Conservation (phyloP, 2,797 vertebrate species). For the Gambelia wislizenii region DNA sequence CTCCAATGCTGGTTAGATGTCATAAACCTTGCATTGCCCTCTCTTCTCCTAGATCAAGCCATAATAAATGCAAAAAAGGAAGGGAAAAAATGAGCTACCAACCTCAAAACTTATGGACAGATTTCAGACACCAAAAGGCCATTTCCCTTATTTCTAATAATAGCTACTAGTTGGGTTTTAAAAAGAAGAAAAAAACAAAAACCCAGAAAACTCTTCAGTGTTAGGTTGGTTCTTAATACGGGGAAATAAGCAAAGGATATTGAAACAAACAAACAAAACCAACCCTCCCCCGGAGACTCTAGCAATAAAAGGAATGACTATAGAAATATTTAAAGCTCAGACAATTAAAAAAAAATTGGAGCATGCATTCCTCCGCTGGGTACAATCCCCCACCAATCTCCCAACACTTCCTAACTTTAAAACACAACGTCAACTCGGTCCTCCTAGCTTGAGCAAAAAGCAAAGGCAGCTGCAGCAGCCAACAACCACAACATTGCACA, state of each 20-base stretch:
- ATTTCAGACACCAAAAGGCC: background rate
- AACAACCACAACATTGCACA: constrained; percentile 13
- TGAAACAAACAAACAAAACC: background rate
- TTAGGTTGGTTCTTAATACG: background rate
- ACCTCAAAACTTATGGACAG: constrained; percentile 17
- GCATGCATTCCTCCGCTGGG: background rate
- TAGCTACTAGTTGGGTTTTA: no score
- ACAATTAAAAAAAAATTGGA: background rate
- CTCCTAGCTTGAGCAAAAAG: constrained; percentile 40
- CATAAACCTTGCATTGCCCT: constrained; percentile 72
- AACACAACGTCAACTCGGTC: constrained; percentile 57
- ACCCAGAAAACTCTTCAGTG: no score
- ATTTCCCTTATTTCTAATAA: background rate
- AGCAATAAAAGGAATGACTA: no score
- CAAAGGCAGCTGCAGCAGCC: background rate
- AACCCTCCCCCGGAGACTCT: background rate
- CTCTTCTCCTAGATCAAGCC: constrained; percentile 48
- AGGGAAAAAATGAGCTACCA: background rate
- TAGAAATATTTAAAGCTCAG: background rate
- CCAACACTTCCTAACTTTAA: constrained; percentile 8
- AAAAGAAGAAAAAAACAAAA: no score
- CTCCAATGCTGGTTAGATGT: constrained; percentile 79
- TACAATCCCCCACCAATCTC: background rate
- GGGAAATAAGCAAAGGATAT: background rate
- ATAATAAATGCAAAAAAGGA: constrained; percentile 10